A percentile compares a stretch with the other conserved stretches of the same genome.
Conservation (phyloP, 2,888 invertebrate species). For the Drosophila longiperda region DNA sequence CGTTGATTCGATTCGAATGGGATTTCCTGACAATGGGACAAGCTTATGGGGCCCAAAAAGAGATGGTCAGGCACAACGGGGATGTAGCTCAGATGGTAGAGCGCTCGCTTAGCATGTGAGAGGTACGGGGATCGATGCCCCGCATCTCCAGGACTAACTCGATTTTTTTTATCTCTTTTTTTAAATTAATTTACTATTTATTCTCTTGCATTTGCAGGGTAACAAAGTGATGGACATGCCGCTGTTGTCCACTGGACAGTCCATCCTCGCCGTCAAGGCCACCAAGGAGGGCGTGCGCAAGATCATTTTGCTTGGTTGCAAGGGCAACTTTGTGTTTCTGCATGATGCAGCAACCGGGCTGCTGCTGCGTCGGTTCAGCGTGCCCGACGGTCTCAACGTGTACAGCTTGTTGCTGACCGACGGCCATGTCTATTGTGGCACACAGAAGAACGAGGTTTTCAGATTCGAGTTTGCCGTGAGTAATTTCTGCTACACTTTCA, state of each 20-base stretch:
- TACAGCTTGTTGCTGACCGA: conserved; percentile 90
- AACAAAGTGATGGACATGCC: conserved; percentile 83
- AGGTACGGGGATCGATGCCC: conserved; percentile 85
- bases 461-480: conserved; percentile 91
- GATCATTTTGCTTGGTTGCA: conserved; percentile 88
- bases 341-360: conserved; percentile 90
- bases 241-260: conserved; percentile 88
- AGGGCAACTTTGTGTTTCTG: conserved; percentile 89
- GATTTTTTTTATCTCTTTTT: conserved; percentile 6
- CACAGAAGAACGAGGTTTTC: conserved; percentile 89
- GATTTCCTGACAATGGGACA: conserved; percentile 7
- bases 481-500: conserved; percentile 51
- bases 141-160: conserved; percentile 83
- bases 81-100: conserved; percentile 86
- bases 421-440: conserved; percentile 91
- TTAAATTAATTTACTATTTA: not conserved
- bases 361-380: conserved; percentile 88
- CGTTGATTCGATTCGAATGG: not conserved
- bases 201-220: conserved; percentile 85
- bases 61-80: conserved; percentile 59
- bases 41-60: conserved; percentile 31
- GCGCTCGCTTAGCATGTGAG: conserved; percentile 85
- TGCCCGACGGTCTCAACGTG: conserved; percentile 87
- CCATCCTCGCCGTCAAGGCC: conserved; percentile 89
- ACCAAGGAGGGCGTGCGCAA: conserved; percentile 90